phyloP scores from a whole-genome alignment of 1,140 invertebrate genomes.

The Nylanderia fulva region DNA sequence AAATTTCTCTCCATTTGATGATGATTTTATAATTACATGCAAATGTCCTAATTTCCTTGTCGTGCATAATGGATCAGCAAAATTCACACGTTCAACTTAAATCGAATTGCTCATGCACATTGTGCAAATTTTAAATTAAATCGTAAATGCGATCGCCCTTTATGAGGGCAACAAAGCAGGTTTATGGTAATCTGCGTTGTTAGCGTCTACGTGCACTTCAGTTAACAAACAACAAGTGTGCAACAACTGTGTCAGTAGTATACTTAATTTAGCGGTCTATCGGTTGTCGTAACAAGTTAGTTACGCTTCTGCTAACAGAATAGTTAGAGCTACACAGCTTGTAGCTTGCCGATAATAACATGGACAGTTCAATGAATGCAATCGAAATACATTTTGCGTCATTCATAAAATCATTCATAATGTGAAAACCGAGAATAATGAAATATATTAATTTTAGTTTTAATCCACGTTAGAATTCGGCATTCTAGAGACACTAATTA shows the following conservation, averaged over 20 bases:
- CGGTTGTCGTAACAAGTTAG: slow-evolving; percentile 67
- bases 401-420: not conserved
- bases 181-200: slow-evolving; percentile 47
- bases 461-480: not conserved
- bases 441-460: not conserved
- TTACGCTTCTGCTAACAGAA: slow-evolving; percentile 46
- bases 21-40: not conserved
- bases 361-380: not conserved
- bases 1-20: not conserved
- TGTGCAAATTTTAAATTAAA: slow-evolving; percentile 46
- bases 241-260: slow-evolving; percentile 52
- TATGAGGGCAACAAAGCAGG: slow-evolving; percentile 37
- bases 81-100: slow-evolving; percentile 3
- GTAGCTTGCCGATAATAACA: slow-evolving; percentile 48
- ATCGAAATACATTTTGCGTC: not conserved
- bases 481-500: not conserved
- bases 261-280: slow-evolving; percentile 64
- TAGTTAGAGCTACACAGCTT: slow-evolving; percentile 44
- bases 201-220: slow-evolving; percentile 52
- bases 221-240: slow-evolving; percentile 71
- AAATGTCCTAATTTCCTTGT: slow-evolving; percentile 4
- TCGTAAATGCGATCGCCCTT: slow-evolving; percentile 30
- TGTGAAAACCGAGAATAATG: not conserved
- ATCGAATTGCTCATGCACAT: slow-evolving; percentile 15
- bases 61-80: not conserved